Evolutionary conservation across 2,113 vertebrate genomes (phyloP).

Genomic region (Callocephalon fimbriatum): DNA sequence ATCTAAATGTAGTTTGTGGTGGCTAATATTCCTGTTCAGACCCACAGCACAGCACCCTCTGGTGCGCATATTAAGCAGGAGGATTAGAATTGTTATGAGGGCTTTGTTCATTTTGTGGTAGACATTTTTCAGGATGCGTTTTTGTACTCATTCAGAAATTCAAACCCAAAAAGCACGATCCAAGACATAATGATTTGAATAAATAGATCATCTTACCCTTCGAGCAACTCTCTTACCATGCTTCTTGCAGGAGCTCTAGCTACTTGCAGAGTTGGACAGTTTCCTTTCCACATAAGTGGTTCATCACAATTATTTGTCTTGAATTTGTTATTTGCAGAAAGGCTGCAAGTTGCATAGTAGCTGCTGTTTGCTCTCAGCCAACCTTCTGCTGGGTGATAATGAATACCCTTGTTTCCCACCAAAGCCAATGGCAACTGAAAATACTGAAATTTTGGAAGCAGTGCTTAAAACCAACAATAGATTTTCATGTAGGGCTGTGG

Average conservation of each 20-base stretch:
- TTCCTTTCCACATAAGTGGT: neutral
- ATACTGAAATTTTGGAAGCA: neutral
- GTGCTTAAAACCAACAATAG: neutral
- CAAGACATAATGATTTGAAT: conserved; percentile 21
- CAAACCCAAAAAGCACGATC: conserved; percentile 3
- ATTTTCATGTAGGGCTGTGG: neutral
- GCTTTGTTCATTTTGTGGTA: conserved; percentile 48
- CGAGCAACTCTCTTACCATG: neutral
- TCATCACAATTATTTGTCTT: neutral
- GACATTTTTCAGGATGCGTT: conserved; percentile 56
- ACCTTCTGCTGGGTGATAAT: neutral
- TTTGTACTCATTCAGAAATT: conserved; percentile 48
- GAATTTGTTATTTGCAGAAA: neutral
- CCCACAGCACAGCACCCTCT: conserved; percentile 72
- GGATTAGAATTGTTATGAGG: neutral
- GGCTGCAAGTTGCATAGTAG: neutral
- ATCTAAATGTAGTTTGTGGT: conserved; percentile 19
- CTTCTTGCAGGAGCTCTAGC: neutral
- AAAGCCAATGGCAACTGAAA: neutral
- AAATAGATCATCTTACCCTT: conserved; percentile 2
- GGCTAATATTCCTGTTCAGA: conserved; percentile 33
- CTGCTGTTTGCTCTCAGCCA: neutral
- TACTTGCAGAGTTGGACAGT: neutral
- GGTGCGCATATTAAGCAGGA: conserved; percentile 52
- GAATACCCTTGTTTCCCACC: neutral